phyloP scores from a whole-genome alignment of 2,797 vertebrate species.

The Megaceryle alcyon region DNA sequence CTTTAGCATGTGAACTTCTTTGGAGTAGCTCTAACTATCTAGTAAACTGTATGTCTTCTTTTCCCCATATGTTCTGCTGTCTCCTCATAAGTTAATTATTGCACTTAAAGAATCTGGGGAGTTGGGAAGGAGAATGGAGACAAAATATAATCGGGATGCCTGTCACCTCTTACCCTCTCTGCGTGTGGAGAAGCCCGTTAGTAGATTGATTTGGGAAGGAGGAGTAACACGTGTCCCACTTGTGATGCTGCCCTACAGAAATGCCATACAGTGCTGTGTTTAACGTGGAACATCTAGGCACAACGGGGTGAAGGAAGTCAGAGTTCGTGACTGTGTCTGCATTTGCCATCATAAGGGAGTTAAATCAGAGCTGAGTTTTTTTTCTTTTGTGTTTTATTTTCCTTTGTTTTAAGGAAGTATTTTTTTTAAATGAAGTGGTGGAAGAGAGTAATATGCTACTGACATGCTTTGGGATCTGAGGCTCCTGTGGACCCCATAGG shows the following conservation, averaged over 20 bases:
- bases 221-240: not conserved
- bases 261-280: not conserved
- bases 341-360: not conserved
- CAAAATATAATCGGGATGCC: not conserved
- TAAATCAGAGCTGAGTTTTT: not conserved
- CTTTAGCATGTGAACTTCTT: not conserved
- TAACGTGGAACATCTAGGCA: not conserved
- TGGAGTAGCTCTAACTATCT: not conserved
- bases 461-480: constrained; percentile 74
- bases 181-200: not conserved
- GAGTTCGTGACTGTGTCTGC: not conserved
- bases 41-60: not conserved
- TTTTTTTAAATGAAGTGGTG: constrained; percentile 44
- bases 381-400: constrained; percentile 55
- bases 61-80: not conserved
- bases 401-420: constrained; percentile 69
- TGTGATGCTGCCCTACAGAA: not conserved
- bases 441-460: constrained; percentile 39
- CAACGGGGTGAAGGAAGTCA: not conserved
- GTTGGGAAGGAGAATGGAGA: not conserved
- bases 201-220: not conserved
- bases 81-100: not conserved
- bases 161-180: not conserved
- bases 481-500: constrained; percentile 77
- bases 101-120: not conserved